These are phyloP conservation scores for Benitochromis conjunctus DNA, from an alignment of 2,113 vertebrate species.

Conservation along the genomic window DNA sequence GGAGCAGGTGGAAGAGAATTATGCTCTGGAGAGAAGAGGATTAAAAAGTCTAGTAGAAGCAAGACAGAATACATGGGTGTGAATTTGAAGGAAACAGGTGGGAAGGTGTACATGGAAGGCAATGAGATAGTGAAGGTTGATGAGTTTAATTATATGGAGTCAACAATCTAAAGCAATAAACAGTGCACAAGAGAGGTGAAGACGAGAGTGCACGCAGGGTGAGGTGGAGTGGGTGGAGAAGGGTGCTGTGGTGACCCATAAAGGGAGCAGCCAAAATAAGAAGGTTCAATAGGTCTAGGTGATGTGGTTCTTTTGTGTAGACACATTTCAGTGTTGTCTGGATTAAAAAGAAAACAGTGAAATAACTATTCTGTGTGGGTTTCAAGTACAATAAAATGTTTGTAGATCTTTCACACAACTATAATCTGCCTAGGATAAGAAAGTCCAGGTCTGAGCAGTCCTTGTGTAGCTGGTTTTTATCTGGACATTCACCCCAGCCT, in stretches of 20 bases:
- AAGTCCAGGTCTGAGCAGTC: neutral
- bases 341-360: neutral
- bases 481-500: neutral
- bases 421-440: neutral
- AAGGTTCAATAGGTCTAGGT: neutral
- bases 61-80: neutral
- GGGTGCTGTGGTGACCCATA: neutral
- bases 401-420: neutral
- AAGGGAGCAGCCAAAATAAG: neutral
- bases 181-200: neutral
- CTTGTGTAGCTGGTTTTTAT: neutral
- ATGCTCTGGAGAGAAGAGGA: neutral
- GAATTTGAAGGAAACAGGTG: neutral
- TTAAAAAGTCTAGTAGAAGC: neutral
- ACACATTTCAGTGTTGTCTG: neutral
- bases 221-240: neutral
- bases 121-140: neutral
- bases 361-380: neutral
- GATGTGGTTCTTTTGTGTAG: neutral
- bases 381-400: neutral
- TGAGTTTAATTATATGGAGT: neutral
- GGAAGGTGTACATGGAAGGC: neutral
- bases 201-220: neutral
- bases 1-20: neutral
- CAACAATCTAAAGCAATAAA: neutral